Evolutionary conservation across 2,888 invertebrate species (phyloP).

Genomic region (Oscheius sp.): DNA sequence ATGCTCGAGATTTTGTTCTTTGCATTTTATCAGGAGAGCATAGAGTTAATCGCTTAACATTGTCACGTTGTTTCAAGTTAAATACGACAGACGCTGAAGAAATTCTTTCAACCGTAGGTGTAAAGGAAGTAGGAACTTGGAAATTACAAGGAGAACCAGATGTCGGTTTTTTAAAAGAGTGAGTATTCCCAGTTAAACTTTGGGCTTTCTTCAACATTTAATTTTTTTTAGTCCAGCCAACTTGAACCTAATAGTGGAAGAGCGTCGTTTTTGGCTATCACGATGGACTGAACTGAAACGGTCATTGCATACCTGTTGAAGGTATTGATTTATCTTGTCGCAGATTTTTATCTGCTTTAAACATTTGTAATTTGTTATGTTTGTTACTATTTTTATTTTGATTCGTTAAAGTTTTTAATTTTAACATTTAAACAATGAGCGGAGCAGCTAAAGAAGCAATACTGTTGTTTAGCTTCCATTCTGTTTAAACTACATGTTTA

Average conservation of each 20-base stretch:
- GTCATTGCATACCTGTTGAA: background rate
- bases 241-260: slow-evolving; percentile 26
- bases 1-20: slow-evolving; percentile 46
- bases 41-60: slow-evolving; percentile 25
- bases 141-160: slow-evolving; percentile 39
- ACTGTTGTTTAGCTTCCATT: too few species aligned
- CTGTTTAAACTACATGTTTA: too few species aligned
- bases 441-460: too few species aligned
- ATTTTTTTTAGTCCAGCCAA: slow-evolving; percentile 37
- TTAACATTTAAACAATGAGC: too few species aligned
- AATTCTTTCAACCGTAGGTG: slow-evolving; percentile 44
- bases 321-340: too few species aligned
- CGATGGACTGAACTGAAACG: slow-evolving; percentile 27
- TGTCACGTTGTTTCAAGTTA: slow-evolving; percentile 43
- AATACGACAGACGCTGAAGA: slow-evolving; percentile 41
- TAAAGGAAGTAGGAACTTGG: slow-evolving; percentile 38
- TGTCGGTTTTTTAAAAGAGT: slow-evolving; percentile 36
- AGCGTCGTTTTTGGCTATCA: slow-evolving; percentile 39
- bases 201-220: too few species aligned
- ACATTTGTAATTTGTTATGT: too few species aligned
- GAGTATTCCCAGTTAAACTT: background rate
- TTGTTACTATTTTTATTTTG: too few species aligned
- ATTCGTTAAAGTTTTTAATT: too few species aligned
- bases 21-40: slow-evolving; percentile 42
- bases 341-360: background rate